Conservation (phyloP, 92 coral and sea anemone genomes). For the Umimayanthus chanpuru region DNA sequence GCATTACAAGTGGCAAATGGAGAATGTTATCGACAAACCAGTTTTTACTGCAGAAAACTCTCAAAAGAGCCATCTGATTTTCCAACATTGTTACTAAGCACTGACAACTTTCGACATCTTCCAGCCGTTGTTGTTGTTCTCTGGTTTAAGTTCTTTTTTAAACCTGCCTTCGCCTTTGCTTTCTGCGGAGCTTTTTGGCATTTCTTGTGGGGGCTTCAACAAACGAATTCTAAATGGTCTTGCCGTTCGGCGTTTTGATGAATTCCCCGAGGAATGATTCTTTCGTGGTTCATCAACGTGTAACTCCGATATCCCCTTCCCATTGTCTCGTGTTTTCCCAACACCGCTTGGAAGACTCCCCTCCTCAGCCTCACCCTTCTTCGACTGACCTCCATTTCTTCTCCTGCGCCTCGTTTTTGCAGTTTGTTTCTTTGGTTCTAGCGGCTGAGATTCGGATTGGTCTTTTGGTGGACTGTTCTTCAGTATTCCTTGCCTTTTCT, state of each 20-base stretch:
- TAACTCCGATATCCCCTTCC: background rate
- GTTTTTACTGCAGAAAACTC: background rate
- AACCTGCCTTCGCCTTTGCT: background rate
- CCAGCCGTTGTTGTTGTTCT: background rate
- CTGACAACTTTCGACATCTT: background rate
- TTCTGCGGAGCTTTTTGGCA: background rate
- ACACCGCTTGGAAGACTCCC: background rate
- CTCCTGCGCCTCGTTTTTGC: background rate
- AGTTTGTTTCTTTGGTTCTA: conserved; percentile 11
- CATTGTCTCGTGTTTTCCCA: background rate
- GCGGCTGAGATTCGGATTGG: background rate
- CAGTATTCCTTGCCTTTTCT: conserved; percentile 8
- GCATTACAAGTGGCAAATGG: background rate
- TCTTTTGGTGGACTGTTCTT: background rate
- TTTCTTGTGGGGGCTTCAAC: background rate
- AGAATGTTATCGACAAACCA: background rate
- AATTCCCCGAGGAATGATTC: background rate
- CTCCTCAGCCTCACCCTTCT: background rate
- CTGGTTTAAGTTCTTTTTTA: background rate
- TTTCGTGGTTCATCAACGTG: background rate
- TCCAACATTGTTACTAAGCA: background rate
- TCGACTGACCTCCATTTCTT: background rate
- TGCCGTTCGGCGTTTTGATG: background rate
- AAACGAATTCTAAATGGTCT: conserved; percentile 17
- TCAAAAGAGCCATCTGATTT: background rate